Evolutionary conservation across 2,888 invertebrate genomes (phyloP).

Genomic region (Pterostichus niger): DNA sequence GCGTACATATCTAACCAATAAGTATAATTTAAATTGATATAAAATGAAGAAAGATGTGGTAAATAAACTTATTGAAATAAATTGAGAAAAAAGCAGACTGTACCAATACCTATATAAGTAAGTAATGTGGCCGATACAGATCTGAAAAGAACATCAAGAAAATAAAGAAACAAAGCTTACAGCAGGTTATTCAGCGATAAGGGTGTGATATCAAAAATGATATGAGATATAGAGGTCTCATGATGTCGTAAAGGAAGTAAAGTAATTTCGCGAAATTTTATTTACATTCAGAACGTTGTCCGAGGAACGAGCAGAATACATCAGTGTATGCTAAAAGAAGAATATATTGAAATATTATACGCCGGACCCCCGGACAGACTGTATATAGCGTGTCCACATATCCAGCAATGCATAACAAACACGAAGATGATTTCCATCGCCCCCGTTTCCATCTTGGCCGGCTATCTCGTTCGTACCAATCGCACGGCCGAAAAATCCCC

Average conservation of each 20-base stretch:
- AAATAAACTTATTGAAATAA: slow-evolving; percentile 26
- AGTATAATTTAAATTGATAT: not conserved
- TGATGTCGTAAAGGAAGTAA: slow-evolving; percentile 65
- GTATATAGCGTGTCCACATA: slow-evolving; percentile 73
- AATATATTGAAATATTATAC: slow-evolving; percentile 77
- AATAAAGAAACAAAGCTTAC: slow-evolving; percentile 57
- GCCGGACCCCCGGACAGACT: slow-evolving; percentile 69
- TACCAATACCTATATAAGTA: not conserved
- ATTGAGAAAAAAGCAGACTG: not conserved
- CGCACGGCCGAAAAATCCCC: slow-evolving; percentile 68
- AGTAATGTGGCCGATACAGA: slow-evolving; percentile 4
- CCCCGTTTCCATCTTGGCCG: slow-evolving; percentile 71
- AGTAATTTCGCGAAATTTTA: slow-evolving; percentile 70
- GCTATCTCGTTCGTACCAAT: slow-evolving; percentile 73
- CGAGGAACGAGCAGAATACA: slow-evolving; percentile 63
- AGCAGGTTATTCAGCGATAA: slow-evolving; percentile 63
- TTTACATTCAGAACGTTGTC: slow-evolving; percentile 69
- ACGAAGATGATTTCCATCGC: slow-evolving; percentile 76
- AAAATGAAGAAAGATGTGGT: not conserved
- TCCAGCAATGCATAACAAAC: slow-evolving; percentile 77
- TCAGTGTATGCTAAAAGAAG: slow-evolving; percentile 68
- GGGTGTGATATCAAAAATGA: slow-evolving; percentile 61
- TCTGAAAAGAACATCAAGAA: slow-evolving; percentile 37
- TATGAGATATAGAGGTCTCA: slow-evolving; percentile 59
- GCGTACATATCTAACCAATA: too few species aligned